These are phyloP conservation scores for Panulirus ornatus DNA, from an alignment of 1,140 invertebrate genomes.

Conservation along the genomic window DNA sequence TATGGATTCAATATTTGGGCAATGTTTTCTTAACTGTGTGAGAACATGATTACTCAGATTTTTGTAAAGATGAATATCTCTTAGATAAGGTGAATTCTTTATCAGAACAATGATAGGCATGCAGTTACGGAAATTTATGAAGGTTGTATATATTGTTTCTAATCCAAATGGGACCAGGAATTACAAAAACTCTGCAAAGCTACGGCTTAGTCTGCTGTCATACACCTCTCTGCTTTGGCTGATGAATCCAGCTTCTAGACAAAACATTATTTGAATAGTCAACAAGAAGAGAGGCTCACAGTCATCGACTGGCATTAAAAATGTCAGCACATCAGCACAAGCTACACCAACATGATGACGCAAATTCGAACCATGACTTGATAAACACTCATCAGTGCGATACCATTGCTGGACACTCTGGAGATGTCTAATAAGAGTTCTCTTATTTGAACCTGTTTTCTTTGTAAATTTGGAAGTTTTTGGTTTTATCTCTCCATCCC, in stretches of 20 bases:
- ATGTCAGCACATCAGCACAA: slow-evolving; percentile 1
- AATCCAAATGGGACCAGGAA: slow-evolving; percentile 30
- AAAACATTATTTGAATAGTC: slow-evolving; percentile 50
- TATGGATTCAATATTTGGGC: slow-evolving; percentile 34
- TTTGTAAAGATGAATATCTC: slow-evolving; percentile 23
- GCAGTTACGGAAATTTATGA: slow-evolving; percentile 25
- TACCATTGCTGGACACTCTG: slow-evolving; percentile 41
- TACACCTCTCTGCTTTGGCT: slow-evolving; percentile 49
- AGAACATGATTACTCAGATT: slow-evolving; percentile 45
- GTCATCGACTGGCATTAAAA: slow-evolving; percentile 12
- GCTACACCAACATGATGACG: slow-evolving; percentile 21
- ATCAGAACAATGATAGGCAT: slow-evolving; percentile 34
- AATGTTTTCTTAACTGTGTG: slow-evolving; percentile 33
- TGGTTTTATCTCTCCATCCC: slow-evolving; percentile 23
- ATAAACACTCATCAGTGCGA: slow-evolving; percentile 10
- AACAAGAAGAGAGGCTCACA: slow-evolving; percentile 27
- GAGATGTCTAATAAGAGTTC: background rate
- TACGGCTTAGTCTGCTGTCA: slow-evolving; percentile 17
- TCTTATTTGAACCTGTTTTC: slow-evolving; percentile 18
- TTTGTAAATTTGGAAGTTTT: slow-evolving; percentile 9
- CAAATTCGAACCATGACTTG: background rate
- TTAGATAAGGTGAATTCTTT: slow-evolving; percentile 38
- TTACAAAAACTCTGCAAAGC: slow-evolving; percentile 38
- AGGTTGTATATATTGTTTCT: slow-evolving; percentile 40
- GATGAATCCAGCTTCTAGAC: slow-evolving; percentile 39